phyloP scores from a whole-genome alignment of 1,140 invertebrate genomes.

The Mizuhopecten yessoensis region DNA sequence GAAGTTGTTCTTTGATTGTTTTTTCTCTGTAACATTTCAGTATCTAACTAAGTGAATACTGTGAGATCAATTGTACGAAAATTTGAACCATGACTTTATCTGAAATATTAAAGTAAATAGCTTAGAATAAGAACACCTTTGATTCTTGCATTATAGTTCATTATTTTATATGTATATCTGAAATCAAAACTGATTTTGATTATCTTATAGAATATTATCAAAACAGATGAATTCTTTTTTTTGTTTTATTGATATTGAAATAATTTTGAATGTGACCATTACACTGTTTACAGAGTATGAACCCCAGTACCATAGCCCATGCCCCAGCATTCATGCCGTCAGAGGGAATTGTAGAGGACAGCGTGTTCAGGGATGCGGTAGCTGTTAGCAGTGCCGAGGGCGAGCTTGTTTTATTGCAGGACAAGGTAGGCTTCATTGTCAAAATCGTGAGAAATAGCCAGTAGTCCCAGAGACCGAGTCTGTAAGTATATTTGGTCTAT shows the following conservation, averaged over 20 bases:
- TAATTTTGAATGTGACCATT: background rate
- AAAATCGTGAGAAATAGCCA: too few relatives aligned
- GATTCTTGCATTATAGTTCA: too few relatives aligned
- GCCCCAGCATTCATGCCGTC: conserved; percentile 78
- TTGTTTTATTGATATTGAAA: background rate
- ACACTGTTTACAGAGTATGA: conserved; percentile 68
- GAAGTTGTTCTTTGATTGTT: too few relatives aligned
- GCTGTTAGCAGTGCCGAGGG: conserved; percentile 81
- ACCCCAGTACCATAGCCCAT: conserved; percentile 72
- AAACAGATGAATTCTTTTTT: too few relatives aligned
- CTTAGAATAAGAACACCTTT: background rate
- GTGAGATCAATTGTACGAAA: too few relatives aligned
- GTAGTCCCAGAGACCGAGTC: too few relatives aligned
- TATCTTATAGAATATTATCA: too few relatives aligned
- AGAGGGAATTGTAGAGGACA: conserved; percentile 79
- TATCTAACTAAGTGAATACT: too few relatives aligned
- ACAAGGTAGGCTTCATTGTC: conserved; percentile 72
- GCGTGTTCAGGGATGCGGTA: conserved; percentile 77
- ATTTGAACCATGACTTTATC: background rate
- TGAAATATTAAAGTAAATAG: background rate
- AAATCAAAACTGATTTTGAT: background rate
- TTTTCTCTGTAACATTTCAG: background rate
- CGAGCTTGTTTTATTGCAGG: conserved; percentile 76
- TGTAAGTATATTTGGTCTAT: too few relatives aligned
- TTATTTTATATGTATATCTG: background rate